A percentile compares a stretch with the other conserved stretches of the same genome.
phyloP scores from a whole-genome alignment of 2,888 invertebrate genomes.

The Mythimna lalbum region DNA sequence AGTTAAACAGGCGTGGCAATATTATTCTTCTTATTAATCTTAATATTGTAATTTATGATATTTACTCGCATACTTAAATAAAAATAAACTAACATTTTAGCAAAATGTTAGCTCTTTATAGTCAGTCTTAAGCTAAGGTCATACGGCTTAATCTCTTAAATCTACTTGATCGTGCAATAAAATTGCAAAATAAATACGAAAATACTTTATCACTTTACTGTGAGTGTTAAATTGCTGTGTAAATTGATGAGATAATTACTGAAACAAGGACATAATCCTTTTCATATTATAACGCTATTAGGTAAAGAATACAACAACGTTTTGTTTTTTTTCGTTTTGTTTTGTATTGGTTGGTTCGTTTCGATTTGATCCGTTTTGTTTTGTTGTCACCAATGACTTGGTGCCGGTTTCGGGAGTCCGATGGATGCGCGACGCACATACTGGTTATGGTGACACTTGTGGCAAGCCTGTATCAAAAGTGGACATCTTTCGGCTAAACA shows the following conservation, averaged over 20 bases:
- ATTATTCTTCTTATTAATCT: conserved; percentile 7
- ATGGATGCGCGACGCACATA: too few species aligned
- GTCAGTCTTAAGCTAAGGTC: conserved; percentile 38
- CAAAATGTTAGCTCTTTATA: conserved; percentile 31
- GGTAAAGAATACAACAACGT: conserved; percentile 1
- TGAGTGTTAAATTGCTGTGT: conserved; percentile 46
- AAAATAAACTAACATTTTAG: conserved; percentile 16
- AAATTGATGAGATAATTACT: conserved; percentile 53
- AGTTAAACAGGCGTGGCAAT: neutral
- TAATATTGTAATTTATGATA: conserved; percentile 30
- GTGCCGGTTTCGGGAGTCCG: too few species aligned
- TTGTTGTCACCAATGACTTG: too few species aligned
- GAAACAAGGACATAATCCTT: conserved; percentile 46
- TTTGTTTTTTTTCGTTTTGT: too few species aligned
- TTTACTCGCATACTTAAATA: conserved; percentile 9
- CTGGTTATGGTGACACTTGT: too few species aligned
- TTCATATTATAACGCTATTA: conserved; percentile 12
- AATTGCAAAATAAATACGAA: conserved; percentile 58
- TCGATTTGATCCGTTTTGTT: too few species aligned
- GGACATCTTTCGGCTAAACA: too few species aligned
- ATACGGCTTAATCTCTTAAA: conserved; percentile 43
- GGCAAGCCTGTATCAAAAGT: too few species aligned
- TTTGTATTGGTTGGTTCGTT: too few species aligned
- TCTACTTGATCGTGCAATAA: conserved; percentile 51
- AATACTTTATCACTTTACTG: conserved; percentile 42